Evolutionary conservation across 2,797 vertebrate genomes (phyloP).

Genomic region (Lophotriccus pileatus): DNA sequence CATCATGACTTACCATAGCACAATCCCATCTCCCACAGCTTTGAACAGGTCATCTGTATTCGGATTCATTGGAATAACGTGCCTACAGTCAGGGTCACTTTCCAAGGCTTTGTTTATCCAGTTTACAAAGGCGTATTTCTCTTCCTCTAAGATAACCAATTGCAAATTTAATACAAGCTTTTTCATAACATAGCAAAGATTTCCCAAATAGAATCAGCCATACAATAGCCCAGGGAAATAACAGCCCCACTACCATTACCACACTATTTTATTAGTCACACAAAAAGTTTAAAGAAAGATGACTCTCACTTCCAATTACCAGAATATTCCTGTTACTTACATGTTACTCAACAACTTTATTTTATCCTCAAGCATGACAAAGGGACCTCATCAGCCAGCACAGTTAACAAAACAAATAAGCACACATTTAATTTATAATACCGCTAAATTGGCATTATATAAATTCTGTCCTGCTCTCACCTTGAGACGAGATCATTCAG

Average conservation of each 20-base stretch:
- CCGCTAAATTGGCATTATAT: neutral
- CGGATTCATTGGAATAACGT: constrained; percentile 93
- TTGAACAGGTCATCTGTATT: constrained; percentile 89
- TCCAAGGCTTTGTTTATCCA: constrained; percentile 98
- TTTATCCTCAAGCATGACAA: neutral
- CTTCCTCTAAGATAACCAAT: constrained; percentile 86
- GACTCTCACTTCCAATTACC: neutral
- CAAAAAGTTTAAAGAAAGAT: neutral
- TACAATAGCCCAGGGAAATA: neutral
- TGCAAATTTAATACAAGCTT: constrained; percentile 10
- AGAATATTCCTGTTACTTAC: neutral
- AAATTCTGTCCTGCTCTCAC: neutral
- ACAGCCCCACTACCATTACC: neutral
- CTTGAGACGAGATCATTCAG: fast-evolving
- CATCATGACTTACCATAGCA: constrained; percentile 87
- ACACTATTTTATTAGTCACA: neutral
- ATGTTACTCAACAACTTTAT: neutral
- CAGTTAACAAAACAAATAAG: neutral
- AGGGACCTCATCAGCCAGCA: neutral
- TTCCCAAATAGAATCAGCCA: neutral
- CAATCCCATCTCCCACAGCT: constrained; percentile 89
- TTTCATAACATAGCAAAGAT: neutral
- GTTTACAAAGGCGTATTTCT: constrained; percentile 95
- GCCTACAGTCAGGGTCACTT: constrained; percentile 88
- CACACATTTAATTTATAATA: neutral